Evolutionary conservation across 2,888 invertebrate genomes (phyloP), one percentile per base, ranked within the genome.

Genomic region (Heliconius hortense): DNA sequence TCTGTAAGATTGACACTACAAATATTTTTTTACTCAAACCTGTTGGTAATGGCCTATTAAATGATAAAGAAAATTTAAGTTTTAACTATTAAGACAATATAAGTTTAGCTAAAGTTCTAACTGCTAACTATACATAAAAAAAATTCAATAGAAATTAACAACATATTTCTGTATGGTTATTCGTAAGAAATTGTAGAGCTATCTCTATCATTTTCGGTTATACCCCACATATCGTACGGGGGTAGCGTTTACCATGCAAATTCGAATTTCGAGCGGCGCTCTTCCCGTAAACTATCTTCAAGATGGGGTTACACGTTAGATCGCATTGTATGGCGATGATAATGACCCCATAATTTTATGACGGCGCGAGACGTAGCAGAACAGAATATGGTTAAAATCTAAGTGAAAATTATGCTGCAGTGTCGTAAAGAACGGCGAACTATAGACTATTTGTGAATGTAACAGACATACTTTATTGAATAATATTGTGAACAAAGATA

Each of bases 261-360:
- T 92, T 92, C 92, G 91, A 91, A 91, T 92, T 89, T 90, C 88
- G 78, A 78, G 75, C 83, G 83, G 84, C 90, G 89, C 88, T 83
- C 85, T 77, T 79, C 83, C 82, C 88, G 88, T 91, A 91, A 91
- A 91, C 90, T 89, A 84, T 82, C 76, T 63, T 76, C 84, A 84
- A 85, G 87, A 86, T 82, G 85, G 81, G 80, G 82, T 80, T 80
- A 76, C 77, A 76, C 77, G 77, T 78, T 56, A 71, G 69, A 74
- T 72, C 39, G 69, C 68, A 48, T 69, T 68, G 67, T 72, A 76
- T 70, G 76, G 66, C 64, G 60, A 79, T 74, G 72, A 75, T 63
- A 63, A 56, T 28, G 71, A 48, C 28, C 62, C 68, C 69, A 72
- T 77, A 62, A 70, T 74, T 67, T 74, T 35, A 69, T 69, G 69